Evolutionary conservation across 2,797 vertebrate species (phyloP).

Genomic region (Pantherophis vulpinus): DNA sequence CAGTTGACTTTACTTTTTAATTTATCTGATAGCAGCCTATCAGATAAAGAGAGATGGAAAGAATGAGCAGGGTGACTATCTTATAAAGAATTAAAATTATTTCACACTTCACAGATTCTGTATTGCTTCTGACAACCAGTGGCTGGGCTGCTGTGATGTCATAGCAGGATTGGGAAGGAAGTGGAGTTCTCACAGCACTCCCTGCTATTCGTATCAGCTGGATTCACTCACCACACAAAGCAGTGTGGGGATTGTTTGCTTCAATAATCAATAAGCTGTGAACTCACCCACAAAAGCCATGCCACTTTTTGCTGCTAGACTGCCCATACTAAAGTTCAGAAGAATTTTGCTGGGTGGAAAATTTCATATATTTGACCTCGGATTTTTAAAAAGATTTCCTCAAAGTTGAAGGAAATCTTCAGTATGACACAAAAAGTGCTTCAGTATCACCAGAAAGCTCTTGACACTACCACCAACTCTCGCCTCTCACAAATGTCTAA

Average conservation of each 20-base stretch:
- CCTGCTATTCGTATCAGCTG: not conserved
- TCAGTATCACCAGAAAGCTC: not conserved
- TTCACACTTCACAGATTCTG: not conserved
- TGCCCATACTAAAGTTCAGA: not conserved
- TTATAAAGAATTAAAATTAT: not conserved
- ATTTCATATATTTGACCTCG: not conserved
- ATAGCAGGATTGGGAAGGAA: not conserved
- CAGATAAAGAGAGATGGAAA: not conserved
- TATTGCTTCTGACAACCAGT: not conserved
- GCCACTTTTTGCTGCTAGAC: not conserved
- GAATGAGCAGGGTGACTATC: not conserved
- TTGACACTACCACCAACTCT: not conserved
- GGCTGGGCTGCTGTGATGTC: not conserved
- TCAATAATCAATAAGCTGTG: not conserved
- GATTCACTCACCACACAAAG: not conserved
- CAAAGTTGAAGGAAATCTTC: not conserved
- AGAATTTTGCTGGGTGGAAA: not conserved
- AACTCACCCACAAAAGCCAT: not conserved
- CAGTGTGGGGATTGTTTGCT: not conserved
- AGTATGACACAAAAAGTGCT: not conserved
- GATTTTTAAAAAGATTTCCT: not conserved
- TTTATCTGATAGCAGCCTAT: not conserved
- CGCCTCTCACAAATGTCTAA: not conserved
- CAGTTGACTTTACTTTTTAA: conserved; percentile 12
- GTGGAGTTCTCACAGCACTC: not conserved